Evolutionary conservation across 2,113 vertebrate species (phyloP), one percentile per base, ranked within the genome.

Genomic region (Brachypteracias leptosomus): DNA sequence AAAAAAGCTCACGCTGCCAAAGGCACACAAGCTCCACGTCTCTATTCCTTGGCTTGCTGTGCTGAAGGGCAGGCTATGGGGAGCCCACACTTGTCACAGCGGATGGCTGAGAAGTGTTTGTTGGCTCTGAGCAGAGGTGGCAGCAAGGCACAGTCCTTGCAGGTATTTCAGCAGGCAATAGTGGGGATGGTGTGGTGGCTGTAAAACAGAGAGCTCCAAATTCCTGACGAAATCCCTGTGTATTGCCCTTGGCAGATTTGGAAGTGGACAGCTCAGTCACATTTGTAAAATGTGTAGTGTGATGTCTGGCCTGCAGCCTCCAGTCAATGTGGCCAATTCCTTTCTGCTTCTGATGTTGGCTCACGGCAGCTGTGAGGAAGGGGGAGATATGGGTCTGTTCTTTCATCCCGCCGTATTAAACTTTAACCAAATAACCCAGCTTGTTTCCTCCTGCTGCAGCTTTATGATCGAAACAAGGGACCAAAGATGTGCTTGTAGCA

Each of bases 1-100:
- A 9, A 36, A 44, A 16, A 66, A n/a, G 2, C 6, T 90, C 16
- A 13, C 0, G 0, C 21, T 89, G 35, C 57, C 19, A 14, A 75
- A 84, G 20, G 8, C 29, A 47, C 13, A 6, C 0, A 0, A 28
- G 25, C 11, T 70, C 62, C 2, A 2, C 15, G 11, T 22, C 44
- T 51, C n/a, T 35, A 3, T 51, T 42, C 19, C 58, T 35, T 80
- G 35, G 25, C 35, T 84, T 78, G 35, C 17, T 49, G 47, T 2
- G 1, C 52, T 65, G 89, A 46, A 81, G 74, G 47, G 21, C 28
- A 66, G 49, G 36, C 21, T 3, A 2, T 3, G 16, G 71, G 54
- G 19, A 85, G 28, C 36, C 54, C 35, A 16, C 2, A 0, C 11
- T 67, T 31, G n/a, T 51, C 22, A 0, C 42, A 52, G 61, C 1